Evolutionary conservation across 2,888 invertebrate species (phyloP).

Genomic region (Diarsia mendica): DNA sequence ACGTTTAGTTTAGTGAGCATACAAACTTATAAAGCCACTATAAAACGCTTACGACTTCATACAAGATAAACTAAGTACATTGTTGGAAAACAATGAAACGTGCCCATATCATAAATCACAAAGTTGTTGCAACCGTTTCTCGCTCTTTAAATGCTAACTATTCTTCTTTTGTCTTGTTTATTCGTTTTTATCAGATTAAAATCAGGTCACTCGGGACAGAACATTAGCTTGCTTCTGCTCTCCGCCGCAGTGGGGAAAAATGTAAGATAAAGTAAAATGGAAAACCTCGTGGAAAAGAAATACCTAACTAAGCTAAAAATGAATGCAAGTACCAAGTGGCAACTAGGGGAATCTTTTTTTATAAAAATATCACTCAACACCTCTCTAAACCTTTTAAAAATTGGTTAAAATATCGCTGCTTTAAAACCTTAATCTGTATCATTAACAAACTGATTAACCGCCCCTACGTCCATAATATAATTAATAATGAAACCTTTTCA

Average conservation of each 20-base stretch:
- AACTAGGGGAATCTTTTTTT: background rate
- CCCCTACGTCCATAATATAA: slow-evolving; percentile 32
- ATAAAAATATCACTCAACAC: slow-evolving; percentile 20
- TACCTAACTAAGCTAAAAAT: background rate
- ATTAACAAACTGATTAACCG: slow-evolving; percentile 42
- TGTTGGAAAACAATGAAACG: slow-evolving; percentile 6
- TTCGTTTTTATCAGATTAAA: background rate
- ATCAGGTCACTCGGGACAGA: background rate
- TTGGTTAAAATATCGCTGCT: slow-evolving; percentile 29
- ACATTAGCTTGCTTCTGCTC: background rate
- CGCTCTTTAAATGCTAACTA: background rate
- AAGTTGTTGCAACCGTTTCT: slow-evolving; percentile 1
- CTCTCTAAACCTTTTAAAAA: slow-evolving; percentile 31
- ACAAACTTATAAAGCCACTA: background rate
- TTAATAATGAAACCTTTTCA: slow-evolving; percentile 49
- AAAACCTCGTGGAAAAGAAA: background rate
- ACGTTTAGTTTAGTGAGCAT: slow-evolving; percentile 17
- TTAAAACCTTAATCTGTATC: slow-evolving; percentile 33
- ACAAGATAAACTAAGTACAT: background rate
- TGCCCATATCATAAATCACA: slow-evolving; percentile 1
- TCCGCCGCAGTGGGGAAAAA: background rate
- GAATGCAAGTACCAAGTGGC: background rate
- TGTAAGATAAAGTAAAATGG: background rate
- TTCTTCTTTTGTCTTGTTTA: background rate
- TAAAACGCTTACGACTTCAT: slow-evolving; percentile 4